phyloP scores from a whole-genome alignment of 2,888 invertebrate genomes.

The Eubasilissa splendida region DNA sequence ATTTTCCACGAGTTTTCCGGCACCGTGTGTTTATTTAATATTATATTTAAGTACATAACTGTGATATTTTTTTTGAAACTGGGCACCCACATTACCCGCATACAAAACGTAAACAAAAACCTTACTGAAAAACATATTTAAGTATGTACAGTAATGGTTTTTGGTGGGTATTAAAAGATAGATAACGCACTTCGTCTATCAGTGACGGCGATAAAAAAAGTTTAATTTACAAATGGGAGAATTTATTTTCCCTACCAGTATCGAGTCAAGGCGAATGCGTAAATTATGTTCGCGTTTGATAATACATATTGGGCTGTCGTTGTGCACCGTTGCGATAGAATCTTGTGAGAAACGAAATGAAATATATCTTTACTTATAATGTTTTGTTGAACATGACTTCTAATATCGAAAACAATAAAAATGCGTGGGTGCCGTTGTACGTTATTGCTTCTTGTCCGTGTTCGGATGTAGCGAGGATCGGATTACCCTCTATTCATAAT shows the following conservation, averaged over 20 bases:
- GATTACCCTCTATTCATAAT: slow-evolving; percentile 29
- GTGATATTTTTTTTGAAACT: too few relatives aligned
- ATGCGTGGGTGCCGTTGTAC: slow-evolving; percentile 49
- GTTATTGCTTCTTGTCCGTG: slow-evolving; percentile 45
- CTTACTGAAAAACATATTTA: too few relatives aligned
- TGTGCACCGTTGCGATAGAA: slow-evolving; percentile 33
- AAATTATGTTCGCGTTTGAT: slow-evolving; percentile 24
- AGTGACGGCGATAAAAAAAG: slow-evolving; percentile 6
- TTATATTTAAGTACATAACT: too few relatives aligned
- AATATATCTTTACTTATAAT: slow-evolving; percentile 50
- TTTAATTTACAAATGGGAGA: slow-evolving; percentile 25
- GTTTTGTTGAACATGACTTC: slow-evolving; percentile 54
- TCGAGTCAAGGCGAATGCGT: slow-evolving; percentile 17
- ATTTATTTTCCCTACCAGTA: slow-evolving; percentile 12
- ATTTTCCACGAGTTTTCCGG: too few relatives aligned
- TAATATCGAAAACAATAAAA: slow-evolving; percentile 53
- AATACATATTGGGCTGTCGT: slow-evolving; percentile 30
- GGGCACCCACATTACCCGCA: too few relatives aligned
- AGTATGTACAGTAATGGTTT: too few relatives aligned
- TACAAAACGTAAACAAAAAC: too few relatives aligned
- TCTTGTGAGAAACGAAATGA: slow-evolving; percentile 53
- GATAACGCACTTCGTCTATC: not conserved
- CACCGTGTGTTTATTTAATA: too few relatives aligned
- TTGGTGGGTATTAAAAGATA: not conserved
- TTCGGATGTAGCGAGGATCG: slow-evolving; percentile 23